Percentiles rank a stretch among this genome's conserved stretches.
Conservation (phyloP, 2,888 invertebrate genomes). For the Pycnomerus fuliginosus region DNA sequence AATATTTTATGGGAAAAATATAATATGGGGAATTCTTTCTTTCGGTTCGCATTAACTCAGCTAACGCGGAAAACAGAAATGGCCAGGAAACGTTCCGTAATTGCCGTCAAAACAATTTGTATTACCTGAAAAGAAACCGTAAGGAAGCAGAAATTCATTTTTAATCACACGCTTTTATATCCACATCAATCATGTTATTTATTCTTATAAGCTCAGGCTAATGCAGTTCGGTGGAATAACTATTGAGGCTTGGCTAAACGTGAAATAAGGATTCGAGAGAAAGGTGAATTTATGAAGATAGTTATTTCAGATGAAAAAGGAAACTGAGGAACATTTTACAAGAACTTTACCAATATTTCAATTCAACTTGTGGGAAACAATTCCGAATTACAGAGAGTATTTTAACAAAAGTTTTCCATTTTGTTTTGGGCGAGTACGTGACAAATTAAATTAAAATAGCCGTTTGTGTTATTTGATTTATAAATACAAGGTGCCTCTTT, state of each 20-base stretch:
- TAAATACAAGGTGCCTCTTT: no score
- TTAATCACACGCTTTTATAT: constrained; percentile 2
- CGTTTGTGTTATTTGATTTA: no score
- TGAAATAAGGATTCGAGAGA: no score
- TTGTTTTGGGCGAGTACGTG: constrained; percentile 1
- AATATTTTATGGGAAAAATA: not conserved
- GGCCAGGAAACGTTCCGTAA: constrained; percentile 19
- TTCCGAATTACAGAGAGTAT: constrained; percentile 5
- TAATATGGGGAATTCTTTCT: constrained; percentile 1
- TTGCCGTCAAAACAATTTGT: constrained; percentile 23
- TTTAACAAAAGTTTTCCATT: constrained; percentile 4
- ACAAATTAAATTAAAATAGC: constrained; percentile 10
- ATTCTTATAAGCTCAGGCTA: no score
- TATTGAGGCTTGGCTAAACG: no score
- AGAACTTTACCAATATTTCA: constrained; percentile 14
- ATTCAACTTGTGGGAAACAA: constrained; percentile 9
- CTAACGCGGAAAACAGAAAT: constrained; percentile 4
- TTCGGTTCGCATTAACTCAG: not conserved
- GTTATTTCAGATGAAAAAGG: constrained; percentile 4
- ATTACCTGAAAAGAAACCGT: constrained; percentile 6
- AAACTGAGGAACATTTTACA: constrained; percentile 6
- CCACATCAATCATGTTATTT: no score
- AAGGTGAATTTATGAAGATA: constrained; percentile 8
- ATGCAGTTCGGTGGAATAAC: no score
- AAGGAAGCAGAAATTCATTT: constrained; percentile 2